Conservation (phyloP, 37 sponge, comb jelly and placozoan genomes). For the Ianthella basta region DNA sequence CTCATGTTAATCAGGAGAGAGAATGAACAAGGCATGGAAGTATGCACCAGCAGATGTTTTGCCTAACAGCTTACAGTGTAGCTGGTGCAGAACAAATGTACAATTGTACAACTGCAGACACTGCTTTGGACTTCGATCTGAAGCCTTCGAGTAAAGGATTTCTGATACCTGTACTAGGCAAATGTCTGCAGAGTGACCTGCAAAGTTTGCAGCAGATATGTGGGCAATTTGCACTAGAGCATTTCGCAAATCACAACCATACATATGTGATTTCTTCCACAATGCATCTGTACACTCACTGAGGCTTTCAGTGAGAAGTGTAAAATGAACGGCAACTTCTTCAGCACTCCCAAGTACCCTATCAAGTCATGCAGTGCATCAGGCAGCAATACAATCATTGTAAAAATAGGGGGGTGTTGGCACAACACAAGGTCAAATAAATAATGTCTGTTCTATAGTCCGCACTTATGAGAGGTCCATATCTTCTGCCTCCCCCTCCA, state of each 20-base stretch:
- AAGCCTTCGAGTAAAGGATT: neutral
- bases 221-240: neutral
- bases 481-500: no score
- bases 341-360: slow-evolving; percentile 19
- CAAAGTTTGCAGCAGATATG: neutral
- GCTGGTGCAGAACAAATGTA: neutral
- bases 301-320: neutral
- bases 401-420: no score
- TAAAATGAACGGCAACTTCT: neutral
- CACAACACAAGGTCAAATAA: no score
- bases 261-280: neutral
- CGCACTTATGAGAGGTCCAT: no score
- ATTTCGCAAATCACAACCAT: neutral
- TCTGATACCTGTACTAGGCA: neutral
- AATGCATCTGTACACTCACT: neutral
- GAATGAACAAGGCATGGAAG: neutral
- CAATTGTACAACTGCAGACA: neutral
- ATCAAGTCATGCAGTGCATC: slow-evolving; percentile 42
- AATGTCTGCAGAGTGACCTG: neutral
- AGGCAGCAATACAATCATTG: neutral
- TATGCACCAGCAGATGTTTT: neutral
- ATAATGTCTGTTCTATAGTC: no score
- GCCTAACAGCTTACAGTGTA: neutral
- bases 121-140: neutral
- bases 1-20: neutral